Evolutionary conservation across 2,888 invertebrate species (phyloP), one percentile per base, ranked within the genome.

Genomic region (Trichopria drosophilae): DNA sequence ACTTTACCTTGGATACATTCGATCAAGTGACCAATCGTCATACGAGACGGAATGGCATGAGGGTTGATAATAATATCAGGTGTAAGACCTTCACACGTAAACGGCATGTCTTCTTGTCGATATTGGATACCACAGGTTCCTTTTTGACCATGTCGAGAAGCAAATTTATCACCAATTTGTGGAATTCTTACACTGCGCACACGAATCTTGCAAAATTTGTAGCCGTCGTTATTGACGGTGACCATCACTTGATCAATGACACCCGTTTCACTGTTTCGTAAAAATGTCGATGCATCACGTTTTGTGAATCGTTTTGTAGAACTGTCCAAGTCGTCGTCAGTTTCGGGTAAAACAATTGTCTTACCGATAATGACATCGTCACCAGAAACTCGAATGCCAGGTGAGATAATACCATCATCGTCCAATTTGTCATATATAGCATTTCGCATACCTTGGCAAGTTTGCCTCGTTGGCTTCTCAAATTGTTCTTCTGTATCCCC

Each of bases 11-110:
- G 98, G 64, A 99, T 87, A 75, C 98, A 99, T 77, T 99, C 99
- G 77, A 99, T 99, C 82, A 99, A 96, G 82, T 99, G 99, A 77
- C 99, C 99, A 83, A 99, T 97, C 72, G 99, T 99, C 99, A 99
- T 99, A 85, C 99, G 95, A 64, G 96, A 96, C 42, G 99, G 99
- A 73, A 99, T 97, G 74, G 99, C 99, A 73, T 99, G 99, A 32
- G 99, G 99, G 78, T 99, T 99, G 73, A 99, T 98, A 66, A 99
- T 98, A 68, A 99, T 97, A 76, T 99, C 99, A 0, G 99, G 99
- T 7, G 96, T 93, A 18, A 99, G 79, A 1, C 99, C 99, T 79
- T 99, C 99, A 70, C 90, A 89, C 0, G 93, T 92, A 72, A 95
- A 95, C 1, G 92, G 90, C 94, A 95, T 94, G 69, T 95, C 94